Base-by-base conservation (phyloP, 2,797 vertebrate genomes). In the Rhinoraja longicauda region DNA sequence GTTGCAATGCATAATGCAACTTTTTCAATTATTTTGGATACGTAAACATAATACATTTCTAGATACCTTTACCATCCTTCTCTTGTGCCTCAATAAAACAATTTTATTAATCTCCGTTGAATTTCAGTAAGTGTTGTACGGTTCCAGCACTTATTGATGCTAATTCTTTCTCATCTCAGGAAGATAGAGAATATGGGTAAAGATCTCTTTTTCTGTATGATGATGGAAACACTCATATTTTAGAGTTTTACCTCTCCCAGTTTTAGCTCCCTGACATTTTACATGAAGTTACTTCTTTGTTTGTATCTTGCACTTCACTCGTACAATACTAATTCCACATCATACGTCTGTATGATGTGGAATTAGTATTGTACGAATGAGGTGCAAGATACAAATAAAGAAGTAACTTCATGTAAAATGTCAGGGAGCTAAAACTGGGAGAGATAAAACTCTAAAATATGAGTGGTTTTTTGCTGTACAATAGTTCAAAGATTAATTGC, bases 401-500 rank as follows among this genome's bases (percentile, higher is more conserved):
- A 73, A 73, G 70, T 75, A n/a, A 39, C 26, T 45, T 70, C 32
- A 10, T 32, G 86, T 32, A 36, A 12, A 39, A 90, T 45, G 24
- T 75, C 36, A 29, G 15, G 67, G 13, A 92, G 6, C 67, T 75
- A 7, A 70, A 92, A 53, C 24, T 91, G 67, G 75, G 70, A 57
- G 36, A 17, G 64, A 12, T 92, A 92, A 92, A 92, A 15, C 70
- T 53, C 2, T 45, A 92, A 92, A 75, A 92, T 53, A 90, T 15
- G 17, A 90, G 10, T 6, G 29, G 1, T 4, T 29, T 73, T 64
- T 72, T 29, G 67, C 39, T 45, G 67, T n/a, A 29, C n/a, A 45
- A 53, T 70, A 91, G 64, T 36, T 73, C 21, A 53, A 13, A 45
- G 36, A 53, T 90, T 19, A 45, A 72, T 90, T 24, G 67, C 32